These are phyloP conservation scores for Apis mellifera DNA, from an alignment of 1,140 invertebrate species.

Conservation along the genomic window Amel_HAv3.1 CM009932.2:1597001-1597500, in stretches of 20 bases:
- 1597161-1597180: conserved; percentile 64
- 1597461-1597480: neutral
- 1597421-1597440: neutral
- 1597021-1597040: conserved; percentile 2
- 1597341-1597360: conserved; percentile 65
- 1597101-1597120: conserved; percentile 24
- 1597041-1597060: neutral
- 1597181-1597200: conserved; percentile 74
- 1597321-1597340: conserved; percentile 56
- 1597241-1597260: neutral
- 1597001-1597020: conserved; percentile 11
- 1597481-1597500: neutral
- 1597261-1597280: neutral
- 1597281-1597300: neutral
- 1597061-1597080: conserved; percentile 21
- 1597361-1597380: conserved; percentile 72
- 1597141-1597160: conserved; percentile 49
- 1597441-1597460: neutral
- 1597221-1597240: neutral
- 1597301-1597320: conserved; percentile 27
- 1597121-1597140: conserved; percentile 62
- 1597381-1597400: conserved; percentile 62
- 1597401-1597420: conserved; percentile 3
- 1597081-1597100: conserved; percentile 33
- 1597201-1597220: conserved; percentile 25